Evolutionary conservation across 2,113 vertebrate species (phyloP), one percentile per base, ranked within the genome.

Genomic region (Stegastes partitus): DNA sequence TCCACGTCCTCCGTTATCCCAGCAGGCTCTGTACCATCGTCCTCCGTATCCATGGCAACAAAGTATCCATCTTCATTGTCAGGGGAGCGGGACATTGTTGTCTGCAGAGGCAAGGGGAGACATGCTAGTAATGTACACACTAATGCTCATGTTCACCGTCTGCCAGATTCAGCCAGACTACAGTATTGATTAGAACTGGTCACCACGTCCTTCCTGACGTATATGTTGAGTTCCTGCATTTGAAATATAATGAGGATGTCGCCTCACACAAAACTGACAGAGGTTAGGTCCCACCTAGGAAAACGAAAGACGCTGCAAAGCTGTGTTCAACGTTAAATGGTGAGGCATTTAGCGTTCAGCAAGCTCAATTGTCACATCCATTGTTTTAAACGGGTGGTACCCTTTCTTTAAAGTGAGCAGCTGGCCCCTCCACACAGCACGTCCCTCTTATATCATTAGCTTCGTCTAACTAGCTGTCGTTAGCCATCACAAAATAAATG

Each of bases 1-100:
- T 94, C 94, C 1, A 74, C 90, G 0, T 95, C 95, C 51, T 93
- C 95, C 14, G 93, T 94, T 94, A 96, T 94, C 12, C 90, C 89
- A 56, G 91, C 94, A 81, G 83, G 67, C 18, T 84, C 80, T 65
- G 94, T 92, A 4, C 87, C 82, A 16, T 79, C 90, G 14, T 98
- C 98, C 86, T 97, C 97, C 1, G 95, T 93, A 79, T 99, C 98
- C 96, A 99, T 97, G 10, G 96, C 97, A 95, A 98, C 96, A 90
- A 97, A 96, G 74, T 94, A 94, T 53, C 97, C 95, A 89, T 99
- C 97, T 65, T 98, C 97, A 74, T 96, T 96, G 93, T 97, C 97
- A 0, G 95, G 96, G 77, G 96, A 96, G 77, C 92, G 95, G 93
- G 97, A 98, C 98, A 99, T 99, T 93, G 93, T 96, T 94, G 94